Conservation (phyloP, 2,888 invertebrate species). For the Spisula solida region DNA sequence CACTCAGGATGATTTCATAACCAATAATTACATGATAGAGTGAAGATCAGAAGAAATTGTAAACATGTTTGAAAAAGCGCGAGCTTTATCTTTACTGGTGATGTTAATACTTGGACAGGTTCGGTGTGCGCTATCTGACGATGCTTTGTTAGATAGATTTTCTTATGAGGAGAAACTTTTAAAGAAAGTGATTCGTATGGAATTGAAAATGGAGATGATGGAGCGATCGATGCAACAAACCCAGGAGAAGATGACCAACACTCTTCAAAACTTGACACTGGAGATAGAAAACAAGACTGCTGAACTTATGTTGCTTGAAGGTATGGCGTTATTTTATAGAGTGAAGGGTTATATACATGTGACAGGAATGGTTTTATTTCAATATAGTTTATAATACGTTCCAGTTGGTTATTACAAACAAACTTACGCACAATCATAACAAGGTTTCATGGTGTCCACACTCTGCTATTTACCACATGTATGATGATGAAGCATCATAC, state of each 20-base stretch:
- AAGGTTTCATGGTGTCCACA: no score
- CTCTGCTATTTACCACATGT: no score
- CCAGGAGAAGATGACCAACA: neutral
- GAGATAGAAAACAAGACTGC: slow-evolving; percentile 25
- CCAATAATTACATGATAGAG: neutral
- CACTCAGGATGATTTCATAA: neutral
- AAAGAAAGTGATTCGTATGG: slow-evolving; percentile 38
- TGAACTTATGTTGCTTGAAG: neutral
- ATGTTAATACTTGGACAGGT: neutral
- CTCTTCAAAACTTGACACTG: neutral
- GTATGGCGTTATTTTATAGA: no score
- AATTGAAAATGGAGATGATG: slow-evolving; percentile 25
- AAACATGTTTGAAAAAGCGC: neutral
- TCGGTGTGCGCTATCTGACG: neutral
- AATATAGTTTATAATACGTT: no score
- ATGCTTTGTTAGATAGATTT: neutral
- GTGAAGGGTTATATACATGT: no score
- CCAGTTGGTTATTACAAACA: no score
- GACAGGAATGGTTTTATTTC: no score
- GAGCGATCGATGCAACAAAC: neutral
- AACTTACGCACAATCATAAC: no score
- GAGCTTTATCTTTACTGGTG: neutral
- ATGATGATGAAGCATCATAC: no score
- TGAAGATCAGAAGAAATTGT: no score
- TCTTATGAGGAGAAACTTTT: slow-evolving; percentile 20